Evolutionary conservation across 2,888 invertebrate genomes (phyloP).

Genomic region (Dryomyza anilis): DNA sequence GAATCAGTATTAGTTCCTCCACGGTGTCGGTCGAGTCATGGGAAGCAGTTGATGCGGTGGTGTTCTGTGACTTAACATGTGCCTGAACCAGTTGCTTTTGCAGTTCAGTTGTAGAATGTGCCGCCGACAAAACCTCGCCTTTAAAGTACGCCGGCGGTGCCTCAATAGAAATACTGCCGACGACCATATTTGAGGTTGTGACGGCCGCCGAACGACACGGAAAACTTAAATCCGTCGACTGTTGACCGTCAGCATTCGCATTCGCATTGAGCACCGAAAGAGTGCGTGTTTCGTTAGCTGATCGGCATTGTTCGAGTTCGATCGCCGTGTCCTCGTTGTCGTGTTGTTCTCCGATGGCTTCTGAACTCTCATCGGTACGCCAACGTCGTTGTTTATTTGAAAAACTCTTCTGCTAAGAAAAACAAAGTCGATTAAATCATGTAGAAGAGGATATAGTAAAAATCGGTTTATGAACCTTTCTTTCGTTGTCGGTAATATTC

Average conservation of each 20-base stretch:
- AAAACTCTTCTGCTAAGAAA: slow-evolving; percentile 51
- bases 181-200: slow-evolving; percentile 55
- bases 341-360: slow-evolving; percentile 27
- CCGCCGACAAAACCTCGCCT: slow-evolving; percentile 41
- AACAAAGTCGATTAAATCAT: not conserved
- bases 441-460: not conserved
- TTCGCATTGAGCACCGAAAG: slow-evolving; percentile 43
- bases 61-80: not conserved
- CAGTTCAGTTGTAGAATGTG: slow-evolving; percentile 37
- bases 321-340: slow-evolving; percentile 44
- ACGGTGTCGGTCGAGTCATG: slow-evolving; percentile 53
- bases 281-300: slow-evolving; percentile 41
- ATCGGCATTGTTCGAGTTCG: slow-evolving; percentile 33
- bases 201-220: slow-evolving; percentile 50
- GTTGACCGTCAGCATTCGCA: slow-evolving; percentile 38
- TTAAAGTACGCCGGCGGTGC: slow-evolving; percentile 57
- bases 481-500: slow-evolving; percentile 65
- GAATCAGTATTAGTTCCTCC: slow-evolving; percentile 50
- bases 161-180: slow-evolving; percentile 59
- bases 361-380: slow-evolving; percentile 20
- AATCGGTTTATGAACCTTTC: slow-evolving; percentile 50
- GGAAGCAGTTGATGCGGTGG: slow-evolving; percentile 29
- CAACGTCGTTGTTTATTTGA: slow-evolving; percentile 49
- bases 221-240: slow-evolving; percentile 32
- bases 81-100: slow-evolving; percentile 21